phyloP scores from a whole-genome alignment of 2,888 invertebrate species.

The Tubiluchus corallicola region DNA sequence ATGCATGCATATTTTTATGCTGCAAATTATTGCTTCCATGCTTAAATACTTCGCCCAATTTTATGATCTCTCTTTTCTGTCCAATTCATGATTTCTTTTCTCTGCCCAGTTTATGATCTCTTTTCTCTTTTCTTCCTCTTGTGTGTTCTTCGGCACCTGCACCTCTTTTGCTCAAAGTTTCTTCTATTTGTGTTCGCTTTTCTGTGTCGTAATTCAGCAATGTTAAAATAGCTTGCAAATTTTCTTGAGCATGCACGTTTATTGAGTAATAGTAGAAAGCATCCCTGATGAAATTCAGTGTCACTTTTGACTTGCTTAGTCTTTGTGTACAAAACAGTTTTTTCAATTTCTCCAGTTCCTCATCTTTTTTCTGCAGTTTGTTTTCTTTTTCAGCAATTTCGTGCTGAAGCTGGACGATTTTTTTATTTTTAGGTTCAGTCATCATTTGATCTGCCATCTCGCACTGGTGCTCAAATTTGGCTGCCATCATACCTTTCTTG shows the following conservation, averaged over 20 bases:
- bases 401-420: neutral
- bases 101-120: too few relatives aligned
- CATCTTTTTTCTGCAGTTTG: neutral
- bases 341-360: neutral
- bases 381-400: neutral
- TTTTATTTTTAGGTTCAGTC: neutral
- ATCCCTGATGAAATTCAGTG: constrained; percentile 74
- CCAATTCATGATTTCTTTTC: too few relatives aligned
- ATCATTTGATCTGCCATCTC: neutral
- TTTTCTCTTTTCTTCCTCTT: too few relatives aligned
- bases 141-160: too few relatives aligned
- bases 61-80: too few relatives aligned
- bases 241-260: constrained; percentile 69
- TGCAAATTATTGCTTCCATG: too few relatives aligned
- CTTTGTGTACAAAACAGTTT: neutral
- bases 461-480: constrained; percentile 39
- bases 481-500: constrained; percentile 42
- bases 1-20: too few relatives aligned
- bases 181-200: constrained; percentile 17
- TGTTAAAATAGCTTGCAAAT: constrained; percentile 72
- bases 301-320: constrained; percentile 64
- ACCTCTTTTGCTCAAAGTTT: too few relatives aligned
- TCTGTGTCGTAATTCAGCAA: constrained; percentile 38
- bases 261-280: constrained; percentile 80
- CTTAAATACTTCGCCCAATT: too few relatives aligned